These are phyloP conservation scores for Aviceda subcristata DNA, from an alignment of 2,113 vertebrate genomes.

Conservation along the genomic window DNA sequence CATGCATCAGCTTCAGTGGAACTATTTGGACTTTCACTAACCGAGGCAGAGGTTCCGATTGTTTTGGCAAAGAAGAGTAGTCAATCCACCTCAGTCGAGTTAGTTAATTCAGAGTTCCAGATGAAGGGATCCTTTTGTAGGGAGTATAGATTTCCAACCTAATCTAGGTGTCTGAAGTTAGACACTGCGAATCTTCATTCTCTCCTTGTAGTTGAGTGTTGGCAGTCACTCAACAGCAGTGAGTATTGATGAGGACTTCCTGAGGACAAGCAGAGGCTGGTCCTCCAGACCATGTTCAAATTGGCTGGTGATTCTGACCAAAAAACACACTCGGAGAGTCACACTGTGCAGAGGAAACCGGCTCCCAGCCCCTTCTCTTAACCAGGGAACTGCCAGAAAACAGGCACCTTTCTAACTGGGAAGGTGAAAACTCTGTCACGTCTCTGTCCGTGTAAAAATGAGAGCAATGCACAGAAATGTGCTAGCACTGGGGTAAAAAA, in stretches of 20 bases:
- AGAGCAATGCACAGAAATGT: background rate
- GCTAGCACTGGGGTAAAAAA: background rate
- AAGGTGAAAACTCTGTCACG: background rate
- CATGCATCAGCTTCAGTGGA: background rate
- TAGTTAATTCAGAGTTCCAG: background rate
- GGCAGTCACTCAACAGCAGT: background rate
- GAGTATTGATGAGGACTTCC: background rate
- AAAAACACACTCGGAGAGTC: fast-evolving
- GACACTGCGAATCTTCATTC: background rate
- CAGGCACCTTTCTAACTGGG: background rate
- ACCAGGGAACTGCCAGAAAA: background rate
- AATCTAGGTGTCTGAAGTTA: background rate
- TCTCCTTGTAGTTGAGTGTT: background rate
- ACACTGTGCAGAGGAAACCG: background rate
- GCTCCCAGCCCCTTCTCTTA: background rate
- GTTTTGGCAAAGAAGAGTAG: background rate
- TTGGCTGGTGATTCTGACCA: background rate
- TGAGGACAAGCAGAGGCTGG: background rate
- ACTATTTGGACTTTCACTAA: background rate
- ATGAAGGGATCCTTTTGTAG: background rate
- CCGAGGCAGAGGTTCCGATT: background rate
- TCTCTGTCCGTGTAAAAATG: background rate
- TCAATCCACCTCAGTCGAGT: background rate
- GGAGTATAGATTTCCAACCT: background rate
- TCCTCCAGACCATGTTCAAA: background rate